Evolutionary conservation across 53 echinoderm and acorn worm species (phyloP).

Genomic region (Paracentrotus lividus): DNA sequence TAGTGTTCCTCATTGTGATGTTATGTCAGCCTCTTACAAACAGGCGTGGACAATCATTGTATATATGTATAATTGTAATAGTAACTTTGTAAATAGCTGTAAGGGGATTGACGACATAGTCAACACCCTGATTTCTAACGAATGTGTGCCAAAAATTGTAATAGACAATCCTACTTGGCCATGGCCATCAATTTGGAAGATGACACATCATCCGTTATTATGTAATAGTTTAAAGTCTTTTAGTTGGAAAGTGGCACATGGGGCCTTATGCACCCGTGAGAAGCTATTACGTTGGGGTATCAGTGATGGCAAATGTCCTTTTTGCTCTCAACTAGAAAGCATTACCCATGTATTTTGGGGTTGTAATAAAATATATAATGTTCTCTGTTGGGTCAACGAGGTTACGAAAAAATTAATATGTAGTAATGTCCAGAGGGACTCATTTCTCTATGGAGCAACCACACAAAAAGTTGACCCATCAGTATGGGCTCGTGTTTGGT

Average conservation of each 20-base stretch:
- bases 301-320: slow-evolving; percentile 43
- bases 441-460: background rate
- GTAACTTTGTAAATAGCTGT: background rate
- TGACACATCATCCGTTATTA: background rate
- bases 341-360: slow-evolving; percentile 63
- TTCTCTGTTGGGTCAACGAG: background rate
- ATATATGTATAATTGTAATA: background rate
- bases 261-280: slow-evolving; percentile 27
- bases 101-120: background rate
- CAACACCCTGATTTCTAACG: background rate
- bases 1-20: slow-evolving; percentile 40
- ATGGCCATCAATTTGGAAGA: background rate
- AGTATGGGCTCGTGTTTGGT: slow-evolving; percentile 58
- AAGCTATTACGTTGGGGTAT: slow-evolving; percentile 52
- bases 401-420: background rate
- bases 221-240: background rate
- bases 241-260: background rate
- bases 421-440: background rate
- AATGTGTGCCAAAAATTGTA: background rate
- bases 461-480: background rate
- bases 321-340: slow-evolving; percentile 9
- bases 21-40: background rate
- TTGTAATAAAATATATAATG: background rate
- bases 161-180: background rate
- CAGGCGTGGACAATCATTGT: background rate